phyloP scores from a whole-genome alignment of 2,797 vertebrate species.

The Octomys mimax region DNA sequence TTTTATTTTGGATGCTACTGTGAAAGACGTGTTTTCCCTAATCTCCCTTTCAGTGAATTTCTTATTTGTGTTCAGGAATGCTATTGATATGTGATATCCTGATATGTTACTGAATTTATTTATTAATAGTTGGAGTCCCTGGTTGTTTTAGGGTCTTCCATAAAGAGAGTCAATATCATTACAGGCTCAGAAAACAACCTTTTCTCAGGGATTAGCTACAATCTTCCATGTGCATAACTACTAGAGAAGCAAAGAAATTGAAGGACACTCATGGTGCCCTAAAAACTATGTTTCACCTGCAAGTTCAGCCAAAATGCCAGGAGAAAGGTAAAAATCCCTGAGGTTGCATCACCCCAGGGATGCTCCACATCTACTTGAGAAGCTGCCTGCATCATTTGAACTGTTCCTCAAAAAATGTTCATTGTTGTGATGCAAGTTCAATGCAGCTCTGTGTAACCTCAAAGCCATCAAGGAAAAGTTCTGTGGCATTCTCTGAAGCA shows the following conservation, averaged over 20 bases:
- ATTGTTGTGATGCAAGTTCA: not conserved
- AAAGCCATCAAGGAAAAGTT: not conserved
- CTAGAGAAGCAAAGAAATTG: not conserved
- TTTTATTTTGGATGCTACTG: not conserved
- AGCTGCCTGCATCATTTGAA: not conserved
- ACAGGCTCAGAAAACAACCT: not conserved
- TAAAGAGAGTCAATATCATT: not conserved
- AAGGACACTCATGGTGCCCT: not conserved
- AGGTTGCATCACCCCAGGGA: not conserved
- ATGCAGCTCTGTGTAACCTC: not conserved
- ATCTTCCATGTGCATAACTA: not conserved
- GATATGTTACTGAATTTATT: not conserved
- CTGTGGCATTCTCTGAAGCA: not conserved
- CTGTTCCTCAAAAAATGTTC: not conserved
- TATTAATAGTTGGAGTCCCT: not conserved
- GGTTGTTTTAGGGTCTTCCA: not conserved
- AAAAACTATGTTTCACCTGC: not conserved
- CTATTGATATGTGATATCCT: not conserved
- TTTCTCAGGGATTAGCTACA: not conserved
- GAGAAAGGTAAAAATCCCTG: not conserved
- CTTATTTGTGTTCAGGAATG: not conserved
- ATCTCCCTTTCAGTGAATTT: not conserved
- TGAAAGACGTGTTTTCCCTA: not conserved
- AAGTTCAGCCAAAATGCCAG: not conserved
- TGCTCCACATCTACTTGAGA: not conserved